phyloP scores from a whole-genome alignment of 2,797 vertebrate genomes.

The Urophycis tenuis region DNA sequence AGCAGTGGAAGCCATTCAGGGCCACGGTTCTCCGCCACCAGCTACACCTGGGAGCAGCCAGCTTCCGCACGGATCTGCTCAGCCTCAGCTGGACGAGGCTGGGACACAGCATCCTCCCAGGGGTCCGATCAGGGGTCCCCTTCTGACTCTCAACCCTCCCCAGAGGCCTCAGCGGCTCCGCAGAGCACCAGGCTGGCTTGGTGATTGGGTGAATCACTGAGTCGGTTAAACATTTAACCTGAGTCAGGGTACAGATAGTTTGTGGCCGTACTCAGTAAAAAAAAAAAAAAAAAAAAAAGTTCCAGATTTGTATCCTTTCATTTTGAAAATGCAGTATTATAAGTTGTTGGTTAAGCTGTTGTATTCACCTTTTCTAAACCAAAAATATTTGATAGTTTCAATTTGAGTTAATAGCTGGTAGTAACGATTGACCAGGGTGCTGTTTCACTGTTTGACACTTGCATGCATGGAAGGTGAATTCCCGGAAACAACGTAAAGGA shows the following conservation, averaged over 20 bases:
- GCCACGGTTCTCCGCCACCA: background rate
- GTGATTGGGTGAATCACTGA: conserved; percentile 3
- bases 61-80: background rate
- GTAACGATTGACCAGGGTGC: no score
- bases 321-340: no score
- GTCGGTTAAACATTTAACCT: background rate
- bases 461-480: no score
- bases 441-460: no score
- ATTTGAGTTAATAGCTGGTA: no score
- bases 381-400: no score
- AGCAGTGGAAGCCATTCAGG: background rate
- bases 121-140: background rate
- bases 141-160: background rate
- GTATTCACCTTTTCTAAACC: no score
- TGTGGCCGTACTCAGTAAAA: background rate
- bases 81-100: conserved; percentile 1
- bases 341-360: no score
- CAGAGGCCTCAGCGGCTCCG: background rate
- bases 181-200: background rate
- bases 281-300: background rate
- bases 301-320: no score
- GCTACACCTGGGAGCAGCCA: background rate
- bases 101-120: background rate
- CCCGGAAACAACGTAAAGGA: no score
- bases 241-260: background rate